phyloP scores from a whole-genome alignment of 2,888 invertebrate genomes.

The Gandaritis pyraliata region DNA sequence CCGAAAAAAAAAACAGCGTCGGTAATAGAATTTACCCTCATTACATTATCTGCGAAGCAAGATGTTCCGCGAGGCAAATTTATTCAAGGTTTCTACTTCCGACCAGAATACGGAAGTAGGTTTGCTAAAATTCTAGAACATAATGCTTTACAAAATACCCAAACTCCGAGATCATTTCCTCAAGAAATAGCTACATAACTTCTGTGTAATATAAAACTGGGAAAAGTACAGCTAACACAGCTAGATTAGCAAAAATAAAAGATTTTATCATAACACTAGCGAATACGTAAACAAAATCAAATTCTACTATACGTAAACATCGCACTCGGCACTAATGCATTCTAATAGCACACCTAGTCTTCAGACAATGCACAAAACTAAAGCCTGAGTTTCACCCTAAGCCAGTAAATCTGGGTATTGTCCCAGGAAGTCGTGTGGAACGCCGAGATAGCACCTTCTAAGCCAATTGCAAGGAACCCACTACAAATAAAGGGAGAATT shows the following conservation, averaged over 20 bases:
- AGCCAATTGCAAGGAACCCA: conserved; percentile 30
- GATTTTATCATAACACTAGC: conserved; percentile 2
- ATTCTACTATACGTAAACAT: background rate
- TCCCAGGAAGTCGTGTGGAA: conserved; percentile 51
- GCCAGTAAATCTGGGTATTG: conserved; percentile 53
- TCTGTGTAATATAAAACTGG: background rate
- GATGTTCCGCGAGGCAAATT: conserved; percentile 57
- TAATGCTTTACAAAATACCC: conserved; percentile 17
- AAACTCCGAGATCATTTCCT: conserved; percentile 1
- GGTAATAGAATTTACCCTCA: conserved; percentile 79
- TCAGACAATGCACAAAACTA: conserved; percentile 25
- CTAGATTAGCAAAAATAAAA: too few relatives aligned
- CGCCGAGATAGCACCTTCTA: conserved; percentile 51
- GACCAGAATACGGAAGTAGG: conserved; percentile 43
- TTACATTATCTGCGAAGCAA: conserved; percentile 75
- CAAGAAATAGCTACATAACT: conserved; percentile 4
- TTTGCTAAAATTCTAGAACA: conserved; percentile 29
- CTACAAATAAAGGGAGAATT: conserved; percentile 20
- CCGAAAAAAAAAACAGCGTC: conserved; percentile 66
- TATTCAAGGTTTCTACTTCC: conserved; percentile 49
- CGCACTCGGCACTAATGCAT: background rate
- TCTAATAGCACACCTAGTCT: conserved; percentile 5
- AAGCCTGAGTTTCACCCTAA: conserved; percentile 32
- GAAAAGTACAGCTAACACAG: background rate
- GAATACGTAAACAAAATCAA: conserved; percentile 4